phyloP scores from a whole-genome alignment of 2,113 vertebrate species.

The Gnathonemus longibarbis region DNA sequence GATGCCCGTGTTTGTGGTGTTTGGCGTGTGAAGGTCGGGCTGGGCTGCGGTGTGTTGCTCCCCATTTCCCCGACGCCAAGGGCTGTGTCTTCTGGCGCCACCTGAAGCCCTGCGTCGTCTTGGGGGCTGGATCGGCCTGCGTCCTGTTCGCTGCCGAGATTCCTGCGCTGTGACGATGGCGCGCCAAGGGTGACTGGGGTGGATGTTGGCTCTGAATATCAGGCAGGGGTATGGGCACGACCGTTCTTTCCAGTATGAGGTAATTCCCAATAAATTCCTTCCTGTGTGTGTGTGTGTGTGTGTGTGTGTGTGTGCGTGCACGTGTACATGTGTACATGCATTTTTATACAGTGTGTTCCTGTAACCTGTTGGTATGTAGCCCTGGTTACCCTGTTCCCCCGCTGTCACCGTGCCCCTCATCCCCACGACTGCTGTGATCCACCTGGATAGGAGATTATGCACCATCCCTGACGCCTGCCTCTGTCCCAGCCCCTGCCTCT shows the following conservation, averaged over 20 bases:
- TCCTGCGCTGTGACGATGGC: neutral
- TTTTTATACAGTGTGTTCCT: neutral
- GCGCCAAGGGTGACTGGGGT: slow-evolving; percentile 5
- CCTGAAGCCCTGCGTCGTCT: neutral
- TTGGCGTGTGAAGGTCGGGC: neutral
- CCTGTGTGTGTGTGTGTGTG: too few relatives aligned
- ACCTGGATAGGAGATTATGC: neutral
- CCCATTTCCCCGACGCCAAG: neutral
- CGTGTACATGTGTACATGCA: too few relatives aligned
- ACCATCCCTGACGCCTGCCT: neutral
- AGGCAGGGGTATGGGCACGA: slow-evolving; percentile 52
- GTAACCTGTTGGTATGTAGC: neutral
- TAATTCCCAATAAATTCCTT: too few relatives aligned
- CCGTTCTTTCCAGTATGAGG: slow-evolving; percentile 52
- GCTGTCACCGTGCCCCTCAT: neutral
- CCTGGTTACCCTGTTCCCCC: neutral
- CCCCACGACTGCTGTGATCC: neutral
- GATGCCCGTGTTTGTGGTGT: neutral
- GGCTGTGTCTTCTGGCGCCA: neutral
- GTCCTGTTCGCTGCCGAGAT: neutral
- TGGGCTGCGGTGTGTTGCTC: neutral
- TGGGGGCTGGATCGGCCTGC: neutral
- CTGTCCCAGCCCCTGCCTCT: neutral
- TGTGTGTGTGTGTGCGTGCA: too few relatives aligned
- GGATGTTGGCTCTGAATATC: slow-evolving; percentile 50